Evolutionary conservation across 2,797 vertebrate genomes (phyloP), one percentile per base, ranked within the genome.

Genomic region (Mallotus villosus): DNA sequence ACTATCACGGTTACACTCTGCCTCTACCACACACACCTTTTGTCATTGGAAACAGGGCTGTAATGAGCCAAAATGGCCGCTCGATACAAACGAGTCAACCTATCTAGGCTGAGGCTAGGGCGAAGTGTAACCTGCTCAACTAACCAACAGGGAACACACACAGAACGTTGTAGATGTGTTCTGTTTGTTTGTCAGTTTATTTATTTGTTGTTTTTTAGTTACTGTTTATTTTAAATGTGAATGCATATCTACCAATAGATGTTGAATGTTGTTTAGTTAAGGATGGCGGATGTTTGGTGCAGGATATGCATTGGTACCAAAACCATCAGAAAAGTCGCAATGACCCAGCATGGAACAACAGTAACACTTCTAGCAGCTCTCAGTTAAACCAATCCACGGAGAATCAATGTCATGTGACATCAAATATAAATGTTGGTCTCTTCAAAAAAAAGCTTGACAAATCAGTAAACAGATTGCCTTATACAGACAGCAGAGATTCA

Each of bases 221-320:
- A 87, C 91, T 94, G 92, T 89, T 94, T 93, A 2, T 29, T 95
- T 94, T 95, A 95, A 95, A 96, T 95, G 94, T 95, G 93, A 90
- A 94, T 95, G 93, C 93, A 90, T 95, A 95, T 94, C 88, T 95
- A 92, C 96, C 94, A 94, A 92, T 93, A 91, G 92, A 96, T 98
- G 97, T 98, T 97, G 92, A 97, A 92, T 97, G 96, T 97, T 94
- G 93, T 93, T 90, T 93, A 91, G 83, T 94, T 95, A 92, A 91
- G 90, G 91, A 92, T 92, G 92, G 84, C 71, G 88, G 84, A 94
- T 90, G 95, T 97, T 98, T 97, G 94, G 94, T 99, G 97, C 96
- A 94, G 97, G 97, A 97, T 96, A 95, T 93, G 88, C 76, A 74
- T 86, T 82, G 66, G 74, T 63, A 8, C n/a, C 8, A 41, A 41